These are phyloP conservation scores for Amorpha juglandis DNA, from an alignment of 2,888 invertebrate genomes.

Conservation along the genomic window DNA sequence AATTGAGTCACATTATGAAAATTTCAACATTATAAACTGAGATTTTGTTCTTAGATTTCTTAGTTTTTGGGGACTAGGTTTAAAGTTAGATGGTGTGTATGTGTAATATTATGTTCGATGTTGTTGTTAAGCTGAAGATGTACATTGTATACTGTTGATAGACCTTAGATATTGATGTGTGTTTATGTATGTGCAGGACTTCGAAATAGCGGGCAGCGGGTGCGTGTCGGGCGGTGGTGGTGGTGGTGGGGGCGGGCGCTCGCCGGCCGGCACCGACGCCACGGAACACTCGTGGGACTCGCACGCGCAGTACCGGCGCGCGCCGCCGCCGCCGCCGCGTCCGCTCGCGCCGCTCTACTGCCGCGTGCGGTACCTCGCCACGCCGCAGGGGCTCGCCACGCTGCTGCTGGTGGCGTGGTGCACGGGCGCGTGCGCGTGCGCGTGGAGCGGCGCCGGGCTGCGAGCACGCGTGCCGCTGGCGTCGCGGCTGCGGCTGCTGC, in stretches of 20 bases:
- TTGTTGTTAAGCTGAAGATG: too few species aligned
- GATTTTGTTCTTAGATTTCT: too few species aligned
- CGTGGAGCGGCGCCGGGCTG: conserved; percentile 63
- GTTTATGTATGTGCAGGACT: conserved; percentile 61
- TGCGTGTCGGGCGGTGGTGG: conserved; percentile 63
- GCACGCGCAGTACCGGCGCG: conserved; percentile 79
- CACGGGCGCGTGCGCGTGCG: conserved; percentile 50
- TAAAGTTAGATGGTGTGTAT: too few species aligned
- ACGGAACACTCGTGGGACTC: conserved; percentile 82
- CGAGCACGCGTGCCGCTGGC: conserved; percentile 56
- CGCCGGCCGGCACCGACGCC: conserved; percentile 75
- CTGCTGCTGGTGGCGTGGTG: conserved; percentile 52
- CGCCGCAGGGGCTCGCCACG: conserved; percentile 50
- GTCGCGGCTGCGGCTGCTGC: conserved; percentile 62
- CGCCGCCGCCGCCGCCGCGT: conserved; percentile 67
- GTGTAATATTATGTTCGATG: too few species aligned
- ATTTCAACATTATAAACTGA: too few species aligned
- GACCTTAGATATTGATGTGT: conserved; percentile 23
- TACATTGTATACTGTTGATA: too few species aligned
- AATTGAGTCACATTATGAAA: too few species aligned
- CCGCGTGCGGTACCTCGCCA: conserved; percentile 59
- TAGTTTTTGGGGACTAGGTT: too few species aligned
- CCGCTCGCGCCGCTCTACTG: conserved; percentile 78
- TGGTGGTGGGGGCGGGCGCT: conserved; percentile 70
- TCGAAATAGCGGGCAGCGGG: conserved; percentile 84